Conservation (phyloP, 2,113 vertebrate species). For the Amphiprion percula region DNA sequence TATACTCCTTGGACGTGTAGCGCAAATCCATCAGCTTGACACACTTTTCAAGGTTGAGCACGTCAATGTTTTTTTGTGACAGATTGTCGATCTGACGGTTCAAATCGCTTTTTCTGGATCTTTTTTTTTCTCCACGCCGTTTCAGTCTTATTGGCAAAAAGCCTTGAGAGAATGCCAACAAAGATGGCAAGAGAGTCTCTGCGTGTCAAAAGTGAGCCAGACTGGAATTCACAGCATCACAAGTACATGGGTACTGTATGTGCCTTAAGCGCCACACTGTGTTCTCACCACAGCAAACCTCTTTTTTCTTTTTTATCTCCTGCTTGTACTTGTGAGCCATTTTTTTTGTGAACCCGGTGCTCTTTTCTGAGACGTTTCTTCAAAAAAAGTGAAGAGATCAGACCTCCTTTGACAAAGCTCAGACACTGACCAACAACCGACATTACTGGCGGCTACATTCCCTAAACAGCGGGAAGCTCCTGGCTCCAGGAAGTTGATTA, state of each 20-base stretch:
- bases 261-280: slow-evolving; percentile 34
- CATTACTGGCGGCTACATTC: slow-evolving; percentile 54
- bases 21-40: slow-evolving; percentile 63
- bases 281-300: slow-evolving; percentile 42
- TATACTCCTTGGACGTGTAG: slow-evolving; percentile 16
- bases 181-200: slow-evolving; percentile 46
- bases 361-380: slow-evolving; percentile 39
- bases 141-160: slow-evolving; percentile 19
- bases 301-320: slow-evolving; percentile 9
- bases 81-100: slow-evolving; percentile 33
- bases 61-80: slow-evolving; percentile 18
- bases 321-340: slow-evolving; percentile 31
- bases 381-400: slow-evolving; percentile 27
- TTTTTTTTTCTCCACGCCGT: not conserved
- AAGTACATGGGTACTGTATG: slow-evolving; percentile 45
- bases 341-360: slow-evolving; percentile 24
- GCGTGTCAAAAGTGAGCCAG: slow-evolving; percentile 55
- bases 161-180: slow-evolving; percentile 19
- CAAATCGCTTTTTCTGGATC: slow-evolving; percentile 10
- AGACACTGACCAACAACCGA: slow-evolving; percentile 61
- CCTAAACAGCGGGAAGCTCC: slow-evolving; percentile 64
- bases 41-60: slow-evolving; percentile 37
- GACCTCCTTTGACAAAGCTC: slow-evolving; percentile 29
- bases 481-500: slow-evolving; percentile 75
- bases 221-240: slow-evolving; percentile 52